Conservation (phyloP, 2,888 invertebrate genomes). For the Athripsodes cinereus region DNA sequence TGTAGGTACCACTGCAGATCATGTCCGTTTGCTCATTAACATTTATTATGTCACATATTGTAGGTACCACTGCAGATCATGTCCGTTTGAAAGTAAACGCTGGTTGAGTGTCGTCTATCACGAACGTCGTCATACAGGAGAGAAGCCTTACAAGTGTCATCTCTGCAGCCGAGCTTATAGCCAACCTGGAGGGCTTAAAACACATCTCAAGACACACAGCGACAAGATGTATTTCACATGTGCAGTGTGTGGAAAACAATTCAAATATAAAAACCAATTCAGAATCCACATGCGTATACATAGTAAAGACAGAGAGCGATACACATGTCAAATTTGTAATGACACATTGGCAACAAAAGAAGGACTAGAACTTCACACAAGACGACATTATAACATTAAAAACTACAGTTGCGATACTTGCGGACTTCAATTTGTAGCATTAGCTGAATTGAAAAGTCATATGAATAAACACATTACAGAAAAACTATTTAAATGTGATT, state of each 20-base stretch:
- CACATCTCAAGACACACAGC: conserved; percentile 44
- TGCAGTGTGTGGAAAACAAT: conserved; percentile 45
- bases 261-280: conserved; percentile 43
- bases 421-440: conserved; percentile 45
- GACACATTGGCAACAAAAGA: conserved; percentile 42
- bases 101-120: conserved; percentile 47
- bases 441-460: conserved; percentile 43
- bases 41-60: too few relatives aligned
- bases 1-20: too few relatives aligned
- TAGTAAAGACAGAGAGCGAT: conserved; percentile 33
- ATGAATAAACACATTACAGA: conserved; percentile 37
- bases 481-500: conserved; percentile 39
- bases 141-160: conserved; percentile 42
- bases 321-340: conserved; percentile 40
- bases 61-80: conserved; percentile 41
- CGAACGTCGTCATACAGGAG: conserved; percentile 43
- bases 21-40: too few relatives aligned
- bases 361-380: conserved; percentile 40
- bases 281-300: conserved; percentile 43
- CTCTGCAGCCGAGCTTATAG: conserved; percentile 43
- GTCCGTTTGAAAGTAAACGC: conserved; percentile 42
- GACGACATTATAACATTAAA: conserved; percentile 42
- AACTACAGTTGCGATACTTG: conserved; percentile 48
- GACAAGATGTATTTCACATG: conserved; percentile 40
- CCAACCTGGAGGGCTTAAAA: conserved; percentile 41